A percentile compares a stretch with the other conserved stretches of the same genome.
Evolutionary conservation across 2,113 vertebrate species (phyloP).

Genomic region (Cebidichthys violaceus): DNA sequence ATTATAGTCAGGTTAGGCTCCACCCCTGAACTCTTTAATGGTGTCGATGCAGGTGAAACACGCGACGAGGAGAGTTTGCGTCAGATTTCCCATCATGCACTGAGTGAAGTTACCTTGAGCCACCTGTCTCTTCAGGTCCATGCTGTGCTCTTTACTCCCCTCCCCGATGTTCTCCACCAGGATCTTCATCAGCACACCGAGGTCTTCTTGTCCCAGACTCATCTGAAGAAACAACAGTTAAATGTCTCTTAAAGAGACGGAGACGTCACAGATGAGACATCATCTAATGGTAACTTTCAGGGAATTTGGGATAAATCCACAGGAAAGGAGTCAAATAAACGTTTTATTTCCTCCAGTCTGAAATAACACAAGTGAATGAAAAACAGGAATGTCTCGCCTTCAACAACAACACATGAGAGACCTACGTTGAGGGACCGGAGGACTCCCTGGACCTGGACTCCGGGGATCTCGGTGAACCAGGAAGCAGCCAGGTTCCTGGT

Average conservation of each 20-base stretch:
- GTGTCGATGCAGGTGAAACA: too few relatives aligned
- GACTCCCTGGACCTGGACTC: constrained; percentile 88
- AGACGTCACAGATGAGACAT: too few relatives aligned
- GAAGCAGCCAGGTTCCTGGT: constrained; percentile 90
- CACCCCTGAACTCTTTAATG: too few relatives aligned
- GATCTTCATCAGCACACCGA: constrained; percentile 90
- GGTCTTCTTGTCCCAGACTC: constrained; percentile 90
- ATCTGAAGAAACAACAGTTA: constrained; percentile 78
- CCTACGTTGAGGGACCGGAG: constrained; percentile 89
- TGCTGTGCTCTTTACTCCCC: constrained; percentile 71
- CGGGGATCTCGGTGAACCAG: constrained; percentile 91
- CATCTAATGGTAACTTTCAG: too few relatives aligned
- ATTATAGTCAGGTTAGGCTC: background rate
- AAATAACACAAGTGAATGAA: too few relatives aligned
- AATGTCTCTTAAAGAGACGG: background rate
- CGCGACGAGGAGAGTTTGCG: too few relatives aligned
- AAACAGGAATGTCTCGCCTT: too few relatives aligned
- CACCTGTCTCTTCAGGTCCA: constrained; percentile 63
- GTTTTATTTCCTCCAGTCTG: too few relatives aligned
- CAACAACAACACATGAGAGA: background rate
- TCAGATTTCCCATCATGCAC: constrained; percentile 8
- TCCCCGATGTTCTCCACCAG: constrained; percentile 93
- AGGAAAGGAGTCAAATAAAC: too few relatives aligned
- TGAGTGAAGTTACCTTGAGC: constrained; percentile 59
- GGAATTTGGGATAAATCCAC: too few relatives aligned